phyloP scores from a whole-genome alignment of 1,140 invertebrate genomes.

The Steinernema feltiae region DNA sequence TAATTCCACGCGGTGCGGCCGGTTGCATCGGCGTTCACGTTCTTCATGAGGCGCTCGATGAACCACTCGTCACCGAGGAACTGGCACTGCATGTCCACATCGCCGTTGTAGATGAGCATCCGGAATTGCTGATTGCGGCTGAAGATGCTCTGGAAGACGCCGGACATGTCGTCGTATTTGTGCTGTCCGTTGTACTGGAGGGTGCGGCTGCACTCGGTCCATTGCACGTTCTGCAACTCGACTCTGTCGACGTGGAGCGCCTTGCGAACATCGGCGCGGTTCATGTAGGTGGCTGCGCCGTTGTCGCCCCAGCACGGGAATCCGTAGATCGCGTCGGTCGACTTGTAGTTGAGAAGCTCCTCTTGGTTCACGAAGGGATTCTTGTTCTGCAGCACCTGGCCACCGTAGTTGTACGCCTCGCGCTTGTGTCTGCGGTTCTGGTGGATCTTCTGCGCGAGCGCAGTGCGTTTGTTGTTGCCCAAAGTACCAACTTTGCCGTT shows the following conservation, averaged over 20 bases:
- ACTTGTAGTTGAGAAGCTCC: conserved; percentile 49
- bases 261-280: conserved; percentile 29
- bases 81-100: conserved; percentile 63
- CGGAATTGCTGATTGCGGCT: conserved; percentile 13
- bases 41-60: conserved; percentile 33
- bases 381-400: conserved; percentile 9
- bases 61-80: conserved; percentile 63
- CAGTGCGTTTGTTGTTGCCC: conserved; percentile 13
- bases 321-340: conserved; percentile 24
- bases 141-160: conserved; percentile 31
- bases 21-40: background rate
- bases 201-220: background rate
- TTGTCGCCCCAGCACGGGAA: conserved; percentile 29
- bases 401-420: conserved; percentile 14
- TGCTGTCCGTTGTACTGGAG: conserved; percentile 34
- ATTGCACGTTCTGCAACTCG: background rate
- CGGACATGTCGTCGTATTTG: conserved; percentile 27
- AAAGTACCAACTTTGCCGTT: conserved; percentile 15
- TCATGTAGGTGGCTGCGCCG: conserved; percentile 28
- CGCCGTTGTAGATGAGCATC: conserved; percentile 62
- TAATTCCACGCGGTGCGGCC: conserved; percentile 26
- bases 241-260: conserved; percentile 18
- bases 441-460: background rate
- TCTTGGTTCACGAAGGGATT: conserved; percentile 36
- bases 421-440: background rate